Evolutionary conservation across 1,140 invertebrate genomes (phyloP).

Genomic region (Harlomillsia oculata): DNA sequence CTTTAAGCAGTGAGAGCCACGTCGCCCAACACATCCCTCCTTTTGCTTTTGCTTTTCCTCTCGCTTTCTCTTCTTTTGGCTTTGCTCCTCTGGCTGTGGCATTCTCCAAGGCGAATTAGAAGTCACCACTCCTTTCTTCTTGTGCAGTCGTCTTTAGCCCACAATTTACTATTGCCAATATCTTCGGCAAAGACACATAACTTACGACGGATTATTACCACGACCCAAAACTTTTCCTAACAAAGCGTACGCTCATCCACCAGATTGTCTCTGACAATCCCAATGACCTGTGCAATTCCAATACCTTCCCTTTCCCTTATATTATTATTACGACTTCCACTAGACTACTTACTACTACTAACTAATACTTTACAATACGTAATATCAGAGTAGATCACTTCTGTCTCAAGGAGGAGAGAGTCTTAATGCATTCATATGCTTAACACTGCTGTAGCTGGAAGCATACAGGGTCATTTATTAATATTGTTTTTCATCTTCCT

Average conservation of each 20-base stretch:
- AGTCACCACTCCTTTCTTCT: background rate
- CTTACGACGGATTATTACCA: constrained; percentile 27
- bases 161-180: constrained; percentile 32
- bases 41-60: background rate
- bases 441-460: too few species aligned
- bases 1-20: too few species aligned
- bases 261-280: constrained; percentile 28
- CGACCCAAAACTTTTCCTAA: constrained; percentile 15
- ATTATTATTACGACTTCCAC: too few species aligned
- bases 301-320: too few species aligned
- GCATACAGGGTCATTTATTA: too few species aligned
- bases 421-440: too few species aligned
- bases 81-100: background rate
- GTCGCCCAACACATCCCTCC: background rate
- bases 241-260: constrained; percentile 19
- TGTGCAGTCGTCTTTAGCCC: constrained; percentile 5
- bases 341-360: too few species aligned
- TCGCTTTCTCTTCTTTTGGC: background rate
- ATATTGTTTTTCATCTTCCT: too few species aligned
- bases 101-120: background rate
- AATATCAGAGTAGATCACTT: too few species aligned
- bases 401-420: too few species aligned
- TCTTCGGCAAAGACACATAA: constrained; percentile 25
- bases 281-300: constrained; percentile 28
- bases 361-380: too few species aligned